Evolutionary conservation across 2,113 vertebrate species (phyloP).

Genomic region (Egretta garzetta): DNA sequence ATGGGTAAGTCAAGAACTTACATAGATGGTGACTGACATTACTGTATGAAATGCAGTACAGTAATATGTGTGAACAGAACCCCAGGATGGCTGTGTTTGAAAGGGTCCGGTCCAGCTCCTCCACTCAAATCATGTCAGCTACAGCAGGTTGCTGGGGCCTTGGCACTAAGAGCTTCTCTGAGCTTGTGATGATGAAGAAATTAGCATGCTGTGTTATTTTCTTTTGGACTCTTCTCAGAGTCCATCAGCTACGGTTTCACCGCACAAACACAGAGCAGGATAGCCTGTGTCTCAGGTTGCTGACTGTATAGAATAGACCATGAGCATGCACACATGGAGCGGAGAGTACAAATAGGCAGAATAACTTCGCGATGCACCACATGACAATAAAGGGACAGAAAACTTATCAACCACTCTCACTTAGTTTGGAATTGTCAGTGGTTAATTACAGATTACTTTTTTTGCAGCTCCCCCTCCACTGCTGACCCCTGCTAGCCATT

Average conservation of each 20-base stretch:
- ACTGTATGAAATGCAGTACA: background rate
- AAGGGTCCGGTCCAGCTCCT: background rate
- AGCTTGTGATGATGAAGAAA: background rate
- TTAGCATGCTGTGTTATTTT: background rate
- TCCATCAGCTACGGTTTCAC: background rate
- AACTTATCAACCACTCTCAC: background rate
- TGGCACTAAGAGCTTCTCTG: background rate
- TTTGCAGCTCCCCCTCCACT: background rate
- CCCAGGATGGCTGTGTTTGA: background rate
- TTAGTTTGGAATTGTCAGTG: background rate
- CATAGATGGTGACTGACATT: background rate
- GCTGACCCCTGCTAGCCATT: background rate
- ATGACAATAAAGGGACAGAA: background rate
- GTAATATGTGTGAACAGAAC: background rate
- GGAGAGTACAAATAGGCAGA: background rate
- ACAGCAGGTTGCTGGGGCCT: background rate
- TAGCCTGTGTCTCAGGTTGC: background rate
- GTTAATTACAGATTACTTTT: background rate
- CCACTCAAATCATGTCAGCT: background rate
- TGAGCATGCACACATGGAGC: fast-evolving
- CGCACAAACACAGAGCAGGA: background rate
- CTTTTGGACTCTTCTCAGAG: background rate
- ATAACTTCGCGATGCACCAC: background rate
- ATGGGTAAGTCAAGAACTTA: background rate
- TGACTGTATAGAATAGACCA: background rate